Base-by-base conservation (phyloP, 2,797 vertebrate species). In the Parauchenoglanis punctatus region DNA sequence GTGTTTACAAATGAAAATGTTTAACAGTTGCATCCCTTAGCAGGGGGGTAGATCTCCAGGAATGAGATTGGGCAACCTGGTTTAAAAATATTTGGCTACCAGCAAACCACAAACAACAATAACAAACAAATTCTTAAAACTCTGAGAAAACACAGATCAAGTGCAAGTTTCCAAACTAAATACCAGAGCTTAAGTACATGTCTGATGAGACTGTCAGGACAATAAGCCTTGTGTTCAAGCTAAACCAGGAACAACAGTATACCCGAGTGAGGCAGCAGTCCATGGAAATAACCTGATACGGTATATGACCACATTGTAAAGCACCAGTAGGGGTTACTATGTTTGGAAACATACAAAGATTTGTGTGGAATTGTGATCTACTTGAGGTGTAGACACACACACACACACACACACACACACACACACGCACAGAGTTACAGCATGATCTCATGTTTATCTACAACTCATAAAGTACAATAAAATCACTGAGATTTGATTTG, bases 161-260 rank as follows among this genome's bases (percentile, higher is more conserved):
- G 87, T n/a, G 28, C 67, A 52, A 28, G 0, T 80, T 54, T 81
- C 31, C 56, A 81, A 44, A 59, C 77, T 81, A 44, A 59, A 59
- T 20, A 31, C 76, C 31, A 81, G 20, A 11, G 20, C 31, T 25
- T 15, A 17, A 35, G 12, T 17, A n/a, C 17, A 20, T 49, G n/a
- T 49, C 31, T 84, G 73, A 84, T 59, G 63, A 59, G n/a, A 18
- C 31, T 7, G 8, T 8, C 1, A 35, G 63, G 63, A 90, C 86
- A 91, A 90, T 86, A 88, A 84, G 56, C 35, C 78, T 81, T 0
- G 4, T 92, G 87, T 82, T 85, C 83, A 88, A 86, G 86, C 86
- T 92, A 92, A 94, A 83, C 87, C 89, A 89, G 87, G 86, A 73
- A 86, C 68, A 65, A 91, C 84, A 92, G 81, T 89, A 40, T 58